Base-by-base conservation (phyloP, 1,140 invertebrate species). In the Megalonaias nervosa region DNA sequence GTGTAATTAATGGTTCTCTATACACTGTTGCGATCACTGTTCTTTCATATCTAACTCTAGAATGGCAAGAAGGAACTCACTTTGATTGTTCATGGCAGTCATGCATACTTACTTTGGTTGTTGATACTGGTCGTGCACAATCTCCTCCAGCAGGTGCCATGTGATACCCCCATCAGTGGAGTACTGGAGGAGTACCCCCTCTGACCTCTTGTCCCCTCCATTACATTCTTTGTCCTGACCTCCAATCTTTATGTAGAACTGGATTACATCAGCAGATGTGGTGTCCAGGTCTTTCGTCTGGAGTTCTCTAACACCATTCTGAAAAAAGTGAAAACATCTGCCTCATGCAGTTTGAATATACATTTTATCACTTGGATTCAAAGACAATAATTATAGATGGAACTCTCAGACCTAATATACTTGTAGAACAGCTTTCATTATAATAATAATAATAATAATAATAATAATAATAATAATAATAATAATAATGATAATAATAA, bases 91-190 rank as follows among this genome's bases (percentile, higher is more conserved):
- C 79, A 75, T 82, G 83, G 2, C 4, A 4, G 26, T 61, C 3
- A 14, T 61, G 58, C 26, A 59, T 23, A 72, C 67, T 67, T 79
- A 87, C 86, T 76, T 86, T 60, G 87, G 75, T 64, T 74, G 79
- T 61, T 77, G 80, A 75, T 82, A 84, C 64, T 84, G 70, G n/a
- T 67, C 67, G 58, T 82, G 75, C 55, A 82, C 66, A 55, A 90
- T 77, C 76, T 90, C 89, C 72, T 88, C 82, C 62, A 91, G 82
- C 14, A 90, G 79, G 58, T 82, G 79, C 91, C 91, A 91, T n/a
- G 84, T 87, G 64, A 87, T 88, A 13, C 91, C 90, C 23, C 88
- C 89, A 85, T 91, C 82, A 17, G 74, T 85, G 12, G 89, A 90
- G 80, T 88, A 91, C 75, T 91, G 86, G 17, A 91, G 71, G 21